Conservation (phyloP, 2,113 vertebrate genomes). For the Solea senegalensis region DNA sequence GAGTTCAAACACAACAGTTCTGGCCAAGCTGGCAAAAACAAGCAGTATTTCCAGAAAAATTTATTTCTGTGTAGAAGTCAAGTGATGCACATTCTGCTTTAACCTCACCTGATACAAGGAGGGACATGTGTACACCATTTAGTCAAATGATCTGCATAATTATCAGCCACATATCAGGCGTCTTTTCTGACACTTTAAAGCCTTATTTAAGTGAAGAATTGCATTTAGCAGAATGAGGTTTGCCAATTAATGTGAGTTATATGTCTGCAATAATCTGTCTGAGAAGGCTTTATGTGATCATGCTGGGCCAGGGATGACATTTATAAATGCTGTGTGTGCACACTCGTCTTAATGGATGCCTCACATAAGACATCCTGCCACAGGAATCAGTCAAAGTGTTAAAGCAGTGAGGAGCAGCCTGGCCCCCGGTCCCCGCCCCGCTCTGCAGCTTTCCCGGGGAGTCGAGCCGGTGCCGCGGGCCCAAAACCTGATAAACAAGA, state of each 20-base stretch:
- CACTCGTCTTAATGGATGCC: constrained; percentile 75
- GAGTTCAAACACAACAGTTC: constrained; percentile 46
- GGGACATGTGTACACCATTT: constrained; percentile 10
- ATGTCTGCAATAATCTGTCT: constrained; percentile 68
- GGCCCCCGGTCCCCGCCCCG: neutral
- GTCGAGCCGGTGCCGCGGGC: neutral
- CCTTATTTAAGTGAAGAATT: constrained; percentile 65
- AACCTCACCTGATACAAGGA: neutral
- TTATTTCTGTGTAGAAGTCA: constrained; percentile 20
- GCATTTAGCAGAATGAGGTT: constrained; percentile 72
- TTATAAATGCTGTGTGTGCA: constrained; percentile 82
- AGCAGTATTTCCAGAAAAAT: constrained; percentile 38
- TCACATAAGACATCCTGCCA: constrained; percentile 66
- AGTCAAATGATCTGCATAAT: constrained; percentile 45
- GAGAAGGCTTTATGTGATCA: constrained; percentile 76
- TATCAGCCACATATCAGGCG: constrained; percentile 31
- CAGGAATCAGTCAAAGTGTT: constrained; percentile 72
- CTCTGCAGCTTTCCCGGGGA: neutral
- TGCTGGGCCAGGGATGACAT: constrained; percentile 75
- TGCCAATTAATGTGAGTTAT: constrained; percentile 78
- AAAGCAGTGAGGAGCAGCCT: constrained; percentile 18
- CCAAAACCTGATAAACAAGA: constrained; percentile 36
- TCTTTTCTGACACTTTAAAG: constrained; percentile 60
- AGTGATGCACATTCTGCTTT: constrained; percentile 3
- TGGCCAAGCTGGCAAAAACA: constrained; percentile 47